phyloP scores from a whole-genome alignment of 2,888 invertebrate genomes.

The Chrysolina americana region DNA sequence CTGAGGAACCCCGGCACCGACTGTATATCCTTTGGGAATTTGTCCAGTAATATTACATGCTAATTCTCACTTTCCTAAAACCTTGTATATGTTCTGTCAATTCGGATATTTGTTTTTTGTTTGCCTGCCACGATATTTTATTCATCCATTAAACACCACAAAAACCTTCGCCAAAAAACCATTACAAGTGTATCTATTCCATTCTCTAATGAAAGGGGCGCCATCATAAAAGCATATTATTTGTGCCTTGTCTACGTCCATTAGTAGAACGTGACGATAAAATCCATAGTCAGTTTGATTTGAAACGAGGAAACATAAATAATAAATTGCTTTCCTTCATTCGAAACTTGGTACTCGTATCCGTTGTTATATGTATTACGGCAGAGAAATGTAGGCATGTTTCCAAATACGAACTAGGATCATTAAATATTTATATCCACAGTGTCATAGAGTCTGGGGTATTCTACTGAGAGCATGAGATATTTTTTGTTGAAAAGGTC shows the following conservation, averaged over 20 bases:
- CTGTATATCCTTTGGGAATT: too few relatives aligned
- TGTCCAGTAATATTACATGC: too few relatives aligned
- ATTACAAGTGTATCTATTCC: background rate
- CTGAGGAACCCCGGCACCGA: too few relatives aligned
- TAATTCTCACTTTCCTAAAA: too few relatives aligned
- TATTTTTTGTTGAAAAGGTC: too few relatives aligned
- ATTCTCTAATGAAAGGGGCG: constrained; percentile 1
- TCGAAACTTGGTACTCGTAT: background rate
- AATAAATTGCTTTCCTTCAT: background rate
- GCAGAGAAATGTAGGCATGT: background rate
- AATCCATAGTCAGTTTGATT: constrained; percentile 11
- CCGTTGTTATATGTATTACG: background rate
- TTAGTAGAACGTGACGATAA: constrained; percentile 10
- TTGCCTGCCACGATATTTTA: too few relatives aligned
- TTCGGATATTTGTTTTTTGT: too few relatives aligned
- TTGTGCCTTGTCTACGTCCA: constrained; percentile 4
- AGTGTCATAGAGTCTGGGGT: background rate
- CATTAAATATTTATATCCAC: background rate
- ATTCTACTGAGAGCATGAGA: background rate
- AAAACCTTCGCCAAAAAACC: background rate
- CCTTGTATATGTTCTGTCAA: too few relatives aligned
- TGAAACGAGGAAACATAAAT: background rate
- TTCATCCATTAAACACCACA: background rate
- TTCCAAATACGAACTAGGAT: background rate
- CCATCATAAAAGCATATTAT: constrained; percentile 3